These are phyloP conservation scores for Athripsodes cinereus DNA, from an alignment of 2,888 invertebrate species.

Conservation along the genomic window DNA sequence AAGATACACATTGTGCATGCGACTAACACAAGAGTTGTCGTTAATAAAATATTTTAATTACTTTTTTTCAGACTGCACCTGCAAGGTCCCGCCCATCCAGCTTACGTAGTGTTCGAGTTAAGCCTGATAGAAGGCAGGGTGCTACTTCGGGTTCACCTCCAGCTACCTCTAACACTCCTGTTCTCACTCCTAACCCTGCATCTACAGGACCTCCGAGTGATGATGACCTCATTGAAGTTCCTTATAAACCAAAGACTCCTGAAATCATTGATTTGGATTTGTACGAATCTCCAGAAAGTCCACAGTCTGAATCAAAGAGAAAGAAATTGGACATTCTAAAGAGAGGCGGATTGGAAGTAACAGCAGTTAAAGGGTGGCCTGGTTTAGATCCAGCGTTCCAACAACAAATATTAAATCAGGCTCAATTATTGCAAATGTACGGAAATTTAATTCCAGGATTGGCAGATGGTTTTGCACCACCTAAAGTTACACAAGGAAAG, in stretches of 20 bases:
- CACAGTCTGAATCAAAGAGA: conserved; percentile 48
- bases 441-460: conserved; percentile 9
- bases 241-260: conserved; percentile 56
- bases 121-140: conserved; percentile 33
- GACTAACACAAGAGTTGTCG: neutral
- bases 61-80: conserved; percentile 17
- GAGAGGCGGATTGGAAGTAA: conserved; percentile 70
- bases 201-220: conserved; percentile 33
- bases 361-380: conserved; percentile 50
- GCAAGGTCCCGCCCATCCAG: conserved; percentile 36
- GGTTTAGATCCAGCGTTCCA: conserved; percentile 41
- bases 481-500: conserved; percentile 55
- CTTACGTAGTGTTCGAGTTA: conserved; percentile 60
- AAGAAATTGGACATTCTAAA: conserved; percentile 69
- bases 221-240: conserved; percentile 48
- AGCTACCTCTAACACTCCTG: conserved; percentile 35
- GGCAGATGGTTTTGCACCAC: conserved; percentile 22
- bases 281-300: conserved; percentile 41
- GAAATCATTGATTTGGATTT: conserved; percentile 60
- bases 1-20: too few relatives aligned
- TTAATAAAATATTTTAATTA: neutral
- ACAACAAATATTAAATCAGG: conserved; percentile 47
- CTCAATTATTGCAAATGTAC: conserved; percentile 37
- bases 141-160: conserved; percentile 13
- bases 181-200: conserved; percentile 29